Conservation (phyloP, 2,888 invertebrate species). For the Acrocyrtus sp. region DNA sequence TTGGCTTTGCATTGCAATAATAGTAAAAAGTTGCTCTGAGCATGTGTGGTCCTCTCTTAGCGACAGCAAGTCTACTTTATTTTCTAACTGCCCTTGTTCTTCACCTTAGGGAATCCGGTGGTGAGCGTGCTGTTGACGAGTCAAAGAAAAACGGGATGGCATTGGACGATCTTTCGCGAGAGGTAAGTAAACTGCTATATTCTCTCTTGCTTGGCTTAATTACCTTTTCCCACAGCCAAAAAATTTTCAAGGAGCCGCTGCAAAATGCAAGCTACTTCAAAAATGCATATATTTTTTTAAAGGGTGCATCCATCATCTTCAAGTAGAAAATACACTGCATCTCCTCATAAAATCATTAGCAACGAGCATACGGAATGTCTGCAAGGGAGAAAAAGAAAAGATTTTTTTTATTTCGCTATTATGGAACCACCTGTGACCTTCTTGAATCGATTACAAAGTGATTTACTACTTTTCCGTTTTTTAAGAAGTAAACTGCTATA, state of each 20-base stretch:
- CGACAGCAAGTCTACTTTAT: too few relatives aligned
- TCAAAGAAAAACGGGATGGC: constrained; percentile 58
- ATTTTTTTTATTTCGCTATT: too few relatives aligned
- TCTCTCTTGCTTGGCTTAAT: not conserved
- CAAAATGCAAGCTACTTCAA: not conserved
- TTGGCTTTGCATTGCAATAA: too few relatives aligned
- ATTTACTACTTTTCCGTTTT: too few relatives aligned
- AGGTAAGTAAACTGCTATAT: constrained; percentile 60
- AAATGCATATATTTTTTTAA: not conserved
- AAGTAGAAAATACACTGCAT: constrained; percentile 10
- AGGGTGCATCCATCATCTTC: too few relatives aligned
- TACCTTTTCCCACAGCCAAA: not conserved
- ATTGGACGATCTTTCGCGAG: constrained; percentile 62
- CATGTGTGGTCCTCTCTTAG: not conserved
- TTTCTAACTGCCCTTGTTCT: too few relatives aligned
- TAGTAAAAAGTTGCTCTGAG: too few relatives aligned
- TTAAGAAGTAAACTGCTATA: too few relatives aligned
- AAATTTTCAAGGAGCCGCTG: not conserved
- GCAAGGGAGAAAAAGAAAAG: too few relatives aligned
- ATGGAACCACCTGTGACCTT: too few relatives aligned
- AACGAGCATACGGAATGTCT: too few relatives aligned
- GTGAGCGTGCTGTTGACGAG: constrained; percentile 42
- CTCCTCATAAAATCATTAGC: not conserved
- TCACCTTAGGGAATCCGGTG: constrained; percentile 39
- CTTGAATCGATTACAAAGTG: too few relatives aligned